Evolutionary conservation across 2,888 invertebrate species (phyloP).

Genomic region (Nasonia oneida): DNA sequence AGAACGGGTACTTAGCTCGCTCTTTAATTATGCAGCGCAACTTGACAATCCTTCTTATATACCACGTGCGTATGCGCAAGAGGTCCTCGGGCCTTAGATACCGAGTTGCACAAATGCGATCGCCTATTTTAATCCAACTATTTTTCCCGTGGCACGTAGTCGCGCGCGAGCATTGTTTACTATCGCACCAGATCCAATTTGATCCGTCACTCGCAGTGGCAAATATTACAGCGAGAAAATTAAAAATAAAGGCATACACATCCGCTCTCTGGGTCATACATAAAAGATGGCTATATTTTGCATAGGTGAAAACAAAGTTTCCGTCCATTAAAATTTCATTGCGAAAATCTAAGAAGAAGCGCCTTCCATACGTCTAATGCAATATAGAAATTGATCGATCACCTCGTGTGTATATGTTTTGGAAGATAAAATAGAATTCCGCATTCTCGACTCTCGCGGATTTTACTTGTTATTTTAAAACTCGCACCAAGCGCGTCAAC

Average conservation of each 20-base stretch:
- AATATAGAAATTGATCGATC: no score
- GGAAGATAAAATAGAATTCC: background rate
- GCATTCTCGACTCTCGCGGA: background rate
- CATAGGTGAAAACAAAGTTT: background rate
- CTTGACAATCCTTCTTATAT: slow-evolving; percentile 29
- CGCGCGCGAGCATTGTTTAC: background rate
- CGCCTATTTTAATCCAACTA: background rate
- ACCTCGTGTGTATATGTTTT: no score
- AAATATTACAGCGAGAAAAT: background rate
- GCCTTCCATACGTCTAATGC: no score
- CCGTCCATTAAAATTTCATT: no score
- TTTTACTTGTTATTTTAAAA: slow-evolving; percentile 23
- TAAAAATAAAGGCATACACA: background rate
- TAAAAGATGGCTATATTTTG: background rate
- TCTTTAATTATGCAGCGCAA: slow-evolving; percentile 37
- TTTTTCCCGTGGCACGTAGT: background rate
- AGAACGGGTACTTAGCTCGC: slow-evolving; percentile 20
- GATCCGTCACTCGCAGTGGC: background rate
- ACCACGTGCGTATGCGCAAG: background rate
- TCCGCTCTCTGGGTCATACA: background rate
- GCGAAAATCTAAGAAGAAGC: no score
- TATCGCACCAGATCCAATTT: background rate
- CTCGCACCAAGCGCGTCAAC: slow-evolving; percentile 30
- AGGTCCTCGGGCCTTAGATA: background rate
- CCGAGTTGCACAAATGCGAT: background rate